These are phyloP conservation scores for Drosophila kohkoa DNA, from an alignment of 1,140 invertebrate genomes.

Conservation along the genomic window DNA sequence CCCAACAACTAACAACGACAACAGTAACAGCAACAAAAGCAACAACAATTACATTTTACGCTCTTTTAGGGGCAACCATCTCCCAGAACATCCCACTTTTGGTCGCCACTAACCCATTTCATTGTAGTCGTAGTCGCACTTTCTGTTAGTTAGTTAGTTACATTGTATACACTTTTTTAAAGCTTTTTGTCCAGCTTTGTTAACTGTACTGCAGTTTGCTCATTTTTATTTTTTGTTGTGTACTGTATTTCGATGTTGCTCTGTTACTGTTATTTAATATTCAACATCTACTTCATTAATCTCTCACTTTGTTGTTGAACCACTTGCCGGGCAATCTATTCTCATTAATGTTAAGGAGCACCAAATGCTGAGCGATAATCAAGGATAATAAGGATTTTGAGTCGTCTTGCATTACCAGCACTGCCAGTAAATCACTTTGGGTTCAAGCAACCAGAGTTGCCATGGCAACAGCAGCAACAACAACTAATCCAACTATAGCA, in stretches of 20 bases:
- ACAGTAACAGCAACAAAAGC: slow-evolving; percentile 32
- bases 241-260: not conserved
- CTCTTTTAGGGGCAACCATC: slow-evolving; percentile 15
- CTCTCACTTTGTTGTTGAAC: slow-evolving; percentile 5
- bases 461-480: slow-evolving; percentile 57
- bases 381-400: slow-evolving; percentile 9
- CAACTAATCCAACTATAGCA: slow-evolving; percentile 48
- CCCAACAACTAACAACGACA: slow-evolving; percentile 12
- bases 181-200: slow-evolving; percentile 6
- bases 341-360: slow-evolving; percentile 6
- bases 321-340: not conserved
- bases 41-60: slow-evolving; percentile 53
- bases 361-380: not conserved
- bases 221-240: not conserved
- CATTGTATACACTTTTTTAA: slow-evolving; percentile 18
- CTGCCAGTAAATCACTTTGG: slow-evolving; percentile 1
- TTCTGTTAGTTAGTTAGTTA: slow-evolving; percentile 5
- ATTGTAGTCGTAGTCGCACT: slow-evolving; percentile 8
- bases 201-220: slow-evolving; percentile 9
- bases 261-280: not conserved
- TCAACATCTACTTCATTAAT: not conserved
- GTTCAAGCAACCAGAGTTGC: slow-evolving; percentile 49
- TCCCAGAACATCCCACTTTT: not conserved
- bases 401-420: slow-evolving; percentile 1
- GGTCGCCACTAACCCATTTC: slow-evolving; percentile 9